These are phyloP conservation scores for Glaucopsyche alexis DNA, from an alignment of 2,888 invertebrate genomes.

Conservation along the genomic window DNA sequence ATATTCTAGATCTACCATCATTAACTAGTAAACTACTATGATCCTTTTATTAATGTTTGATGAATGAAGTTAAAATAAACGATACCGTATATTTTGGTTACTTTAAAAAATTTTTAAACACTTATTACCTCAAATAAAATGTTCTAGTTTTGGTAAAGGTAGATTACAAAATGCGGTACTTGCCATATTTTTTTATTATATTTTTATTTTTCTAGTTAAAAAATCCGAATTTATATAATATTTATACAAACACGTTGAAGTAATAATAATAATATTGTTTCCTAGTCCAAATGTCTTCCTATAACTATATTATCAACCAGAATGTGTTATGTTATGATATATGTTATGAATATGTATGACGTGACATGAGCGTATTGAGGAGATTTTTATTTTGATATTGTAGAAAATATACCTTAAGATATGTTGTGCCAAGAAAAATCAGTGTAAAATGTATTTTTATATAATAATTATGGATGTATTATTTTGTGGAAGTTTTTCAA, in stretches of 20 bases:
- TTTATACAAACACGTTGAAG: neutral
- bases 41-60: neutral
- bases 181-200: too few relatives aligned
- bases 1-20: slow-evolving; percentile 20
- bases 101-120: neutral
- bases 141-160: neutral
- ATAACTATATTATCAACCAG: neutral
- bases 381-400: neutral
- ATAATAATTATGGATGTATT: neutral
- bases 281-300: slow-evolving; percentile 12
- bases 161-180: neutral
- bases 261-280: neutral
- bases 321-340: neutral
- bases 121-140: neutral
- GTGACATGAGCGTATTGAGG: too few relatives aligned
- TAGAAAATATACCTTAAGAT: neutral
- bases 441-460: too few relatives aligned
- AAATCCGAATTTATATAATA: neutral
- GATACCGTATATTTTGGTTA: neutral
- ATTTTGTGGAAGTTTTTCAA: neutral
- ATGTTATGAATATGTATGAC: neutral
- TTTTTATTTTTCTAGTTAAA: slow-evolving; percentile 3
- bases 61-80: neutral
- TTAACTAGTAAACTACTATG: neutral
- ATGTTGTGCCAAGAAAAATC: too few relatives aligned